A percentile compares a stretch with the other conserved stretches of the same genome.
Conservation (phyloP, 2,888 invertebrate species). For the Dynastes grantii region DNA sequence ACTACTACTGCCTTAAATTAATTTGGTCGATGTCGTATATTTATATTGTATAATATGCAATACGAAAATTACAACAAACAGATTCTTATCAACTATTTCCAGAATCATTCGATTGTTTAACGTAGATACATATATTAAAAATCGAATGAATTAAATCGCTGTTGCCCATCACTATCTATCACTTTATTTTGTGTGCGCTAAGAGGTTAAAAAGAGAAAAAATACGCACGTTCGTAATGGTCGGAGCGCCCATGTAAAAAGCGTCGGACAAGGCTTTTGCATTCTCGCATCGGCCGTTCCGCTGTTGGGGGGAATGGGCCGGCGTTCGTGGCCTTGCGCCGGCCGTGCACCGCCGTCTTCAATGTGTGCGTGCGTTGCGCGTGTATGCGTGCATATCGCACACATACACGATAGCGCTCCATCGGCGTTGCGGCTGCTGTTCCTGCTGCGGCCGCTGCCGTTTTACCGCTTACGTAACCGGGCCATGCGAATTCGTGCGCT, state of each 20-base stretch:
- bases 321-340: slow-evolving; percentile 58
- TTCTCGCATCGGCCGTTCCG: slow-evolving; percentile 41
- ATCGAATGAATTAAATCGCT: too few species aligned
- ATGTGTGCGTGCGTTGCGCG: not conserved
- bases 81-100: too few species aligned
- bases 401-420: not conserved
- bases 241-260: slow-evolving; percentile 31
- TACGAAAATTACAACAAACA: too few species aligned
- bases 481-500: slow-evolving; percentile 63
- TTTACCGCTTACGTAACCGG: slow-evolving; percentile 54
- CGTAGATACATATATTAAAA: too few species aligned
- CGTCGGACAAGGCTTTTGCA: slow-evolving; percentile 45
- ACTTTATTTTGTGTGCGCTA: too few species aligned
- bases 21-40: too few species aligned
- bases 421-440: slow-evolving; percentile 6
- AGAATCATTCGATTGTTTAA: too few species aligned
- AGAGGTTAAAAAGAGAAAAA: too few species aligned
- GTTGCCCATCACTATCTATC: too few species aligned
- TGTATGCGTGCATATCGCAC: slow-evolving; percentile 13
- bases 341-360: slow-evolving; percentile 60
- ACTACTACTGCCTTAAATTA: too few species aligned
- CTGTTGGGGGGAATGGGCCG: slow-evolving; percentile 36
- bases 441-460: slow-evolving; percentile 42
- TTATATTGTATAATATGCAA: too few species aligned
- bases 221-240: not conserved